phyloP scores from a whole-genome alignment of 2,888 invertebrate genomes.

The Cryptocheilus praepositus region DNA sequence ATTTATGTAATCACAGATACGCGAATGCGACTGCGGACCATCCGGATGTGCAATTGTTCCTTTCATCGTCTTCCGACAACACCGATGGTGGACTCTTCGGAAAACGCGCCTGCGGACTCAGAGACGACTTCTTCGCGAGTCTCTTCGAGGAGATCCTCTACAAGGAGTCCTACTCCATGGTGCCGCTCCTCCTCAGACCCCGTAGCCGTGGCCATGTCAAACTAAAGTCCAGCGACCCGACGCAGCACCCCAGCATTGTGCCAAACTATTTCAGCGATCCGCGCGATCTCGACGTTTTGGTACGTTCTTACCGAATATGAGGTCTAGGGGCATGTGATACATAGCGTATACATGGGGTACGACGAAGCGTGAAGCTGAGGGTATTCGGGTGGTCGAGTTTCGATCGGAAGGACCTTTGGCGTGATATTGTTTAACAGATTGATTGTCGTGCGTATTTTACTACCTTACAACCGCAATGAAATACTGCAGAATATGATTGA shows the following conservation, averaged over 20 bases:
- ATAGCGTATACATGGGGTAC: too few relatives aligned
- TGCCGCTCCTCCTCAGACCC: conserved; percentile 33
- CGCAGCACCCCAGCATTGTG: conserved; percentile 87
- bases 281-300: conserved; percentile 83
- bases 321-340: too few relatives aligned
- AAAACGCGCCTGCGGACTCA: conserved; percentile 2
- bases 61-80: conserved; percentile 5
- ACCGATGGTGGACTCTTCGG: conserved; percentile 18
- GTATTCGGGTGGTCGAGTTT: too few relatives aligned
- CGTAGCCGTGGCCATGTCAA: conserved; percentile 74
- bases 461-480: too few relatives aligned
- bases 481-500: too few relatives aligned
- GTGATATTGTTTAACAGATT: too few relatives aligned
- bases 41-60: conserved; percentile 40
- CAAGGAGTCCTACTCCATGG: conserved; percentile 9
- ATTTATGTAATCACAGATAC: conserved; percentile 25
- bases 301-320: conserved; percentile 76
- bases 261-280: conserved; percentile 90
- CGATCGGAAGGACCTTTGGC: too few relatives aligned
- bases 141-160: conserved; percentile 18
- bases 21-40: conserved; percentile 28
- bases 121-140: background rate
- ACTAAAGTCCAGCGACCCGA: conserved; percentile 82
- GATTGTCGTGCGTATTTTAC: too few relatives aligned
- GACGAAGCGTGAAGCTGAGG: too few relatives aligned